Evolutionary conservation across 2,113 vertebrate species (phyloP).

Genomic region (Zapus hudsonius): DNA sequence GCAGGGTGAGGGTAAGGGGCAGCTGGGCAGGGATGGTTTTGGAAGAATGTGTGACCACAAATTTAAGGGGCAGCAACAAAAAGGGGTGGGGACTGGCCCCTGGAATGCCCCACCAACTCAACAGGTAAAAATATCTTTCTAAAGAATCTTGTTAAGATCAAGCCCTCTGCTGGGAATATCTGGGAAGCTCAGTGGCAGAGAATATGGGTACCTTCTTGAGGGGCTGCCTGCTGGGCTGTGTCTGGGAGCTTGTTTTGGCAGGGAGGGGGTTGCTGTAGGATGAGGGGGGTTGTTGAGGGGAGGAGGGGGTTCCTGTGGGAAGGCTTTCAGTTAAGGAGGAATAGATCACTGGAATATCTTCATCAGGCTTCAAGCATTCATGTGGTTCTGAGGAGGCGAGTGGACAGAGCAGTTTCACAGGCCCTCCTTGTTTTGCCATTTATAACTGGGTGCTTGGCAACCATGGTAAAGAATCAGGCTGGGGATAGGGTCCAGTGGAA

Average conservation of each 20-base stretch:
- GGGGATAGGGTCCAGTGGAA: not conserved
- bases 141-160: not conserved
- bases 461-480: not conserved
- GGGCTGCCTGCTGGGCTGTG: not conserved
- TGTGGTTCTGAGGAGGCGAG: not conserved
- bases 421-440: not conserved
- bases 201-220: not conserved
- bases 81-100: not conserved
- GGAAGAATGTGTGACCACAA: not conserved
- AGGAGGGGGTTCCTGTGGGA: not conserved
- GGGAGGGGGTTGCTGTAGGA: not conserved
- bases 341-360: not conserved
- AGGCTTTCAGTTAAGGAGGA: not conserved
- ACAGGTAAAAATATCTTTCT: not conserved
- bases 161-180: not conserved
- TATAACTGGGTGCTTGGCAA: not conserved
- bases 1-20: no score
- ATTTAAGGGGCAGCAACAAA: not conserved
- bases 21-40: not conserved
- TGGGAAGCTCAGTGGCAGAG: not conserved
- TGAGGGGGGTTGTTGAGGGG: no score
- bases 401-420: not conserved
- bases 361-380: not conserved
- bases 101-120: not conserved
- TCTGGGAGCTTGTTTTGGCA: not conserved